phyloP scores from a whole-genome alignment of 2,888 invertebrate species.

The Lasioglossum marginatum region DNA sequence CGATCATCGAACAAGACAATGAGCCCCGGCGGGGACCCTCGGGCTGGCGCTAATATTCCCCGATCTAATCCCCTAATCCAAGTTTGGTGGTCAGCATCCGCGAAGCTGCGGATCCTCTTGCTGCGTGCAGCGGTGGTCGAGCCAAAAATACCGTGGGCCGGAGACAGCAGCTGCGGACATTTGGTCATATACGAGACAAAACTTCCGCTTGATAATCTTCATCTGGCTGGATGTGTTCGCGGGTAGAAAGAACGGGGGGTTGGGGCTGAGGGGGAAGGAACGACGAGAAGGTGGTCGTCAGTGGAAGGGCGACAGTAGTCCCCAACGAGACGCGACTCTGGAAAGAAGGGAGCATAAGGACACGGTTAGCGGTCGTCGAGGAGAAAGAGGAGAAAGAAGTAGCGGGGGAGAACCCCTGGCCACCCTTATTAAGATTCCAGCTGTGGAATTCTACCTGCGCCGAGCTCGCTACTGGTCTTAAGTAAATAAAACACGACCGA shows the following conservation, averaged over 20 bases:
- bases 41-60: not conserved
- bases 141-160: slow-evolving; percentile 62
- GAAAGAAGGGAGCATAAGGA: slow-evolving; percentile 27
- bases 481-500: slow-evolving; percentile 84
- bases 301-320: slow-evolving; percentile 42
- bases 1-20: not conserved
- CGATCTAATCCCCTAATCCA: not conserved
- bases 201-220: slow-evolving; percentile 69
- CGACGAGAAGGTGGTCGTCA: not conserved
- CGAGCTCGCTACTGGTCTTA: slow-evolving; percentile 83
- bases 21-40: not conserved
- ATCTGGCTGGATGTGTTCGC: slow-evolving; percentile 46
- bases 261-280: slow-evolving; percentile 50
- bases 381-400: slow-evolving; percentile 34
- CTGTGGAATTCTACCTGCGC: slow-evolving; percentile 84
- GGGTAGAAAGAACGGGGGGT: not conserved
- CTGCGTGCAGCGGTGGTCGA: slow-evolving; percentile 15
- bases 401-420: slow-evolving; percentile 81
- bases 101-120: not conserved
- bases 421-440: slow-evolving; percentile 84
- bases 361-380: not conserved
- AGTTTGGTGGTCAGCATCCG: not conserved
- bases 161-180: slow-evolving; percentile 63
- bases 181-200: slow-evolving; percentile 58
- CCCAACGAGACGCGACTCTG: slow-evolving; percentile 27